Percentiles rank a stretch among this genome's conserved stretches.
Evolutionary conservation across 2,888 invertebrate genomes (phyloP).

Genomic region (Rutpela maculata): DNA sequence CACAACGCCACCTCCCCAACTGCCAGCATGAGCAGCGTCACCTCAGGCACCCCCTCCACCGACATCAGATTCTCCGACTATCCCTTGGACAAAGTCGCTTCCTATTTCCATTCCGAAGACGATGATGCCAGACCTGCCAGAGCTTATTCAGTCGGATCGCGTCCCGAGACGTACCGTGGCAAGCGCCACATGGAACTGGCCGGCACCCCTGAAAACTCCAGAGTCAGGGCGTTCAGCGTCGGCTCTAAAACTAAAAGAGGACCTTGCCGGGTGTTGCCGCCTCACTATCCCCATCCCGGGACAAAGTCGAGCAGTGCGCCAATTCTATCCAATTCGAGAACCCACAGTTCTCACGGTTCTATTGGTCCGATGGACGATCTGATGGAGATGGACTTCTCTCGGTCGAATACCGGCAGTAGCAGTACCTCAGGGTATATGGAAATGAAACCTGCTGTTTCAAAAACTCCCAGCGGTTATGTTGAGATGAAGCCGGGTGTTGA

Average conservation of each 20-base stretch:
- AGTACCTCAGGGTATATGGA: constrained; percentile 76
- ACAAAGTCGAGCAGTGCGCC: constrained; percentile 84
- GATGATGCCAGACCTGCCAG: constrained; percentile 79
- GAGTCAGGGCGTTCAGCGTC: constrained; percentile 86
- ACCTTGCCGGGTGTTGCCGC: constrained; percentile 66
- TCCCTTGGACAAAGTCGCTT: constrained; percentile 87
- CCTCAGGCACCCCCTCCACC: constrained; percentile 88
- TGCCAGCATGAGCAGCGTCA: constrained; percentile 84
- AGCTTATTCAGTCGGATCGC: constrained; percentile 91
- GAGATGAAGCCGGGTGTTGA: constrained; percentile 73
- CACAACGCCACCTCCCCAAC: constrained; percentile 77
- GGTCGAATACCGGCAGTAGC: constrained; percentile 69
- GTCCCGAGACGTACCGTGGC: constrained; percentile 77
- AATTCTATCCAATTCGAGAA: constrained; percentile 76
- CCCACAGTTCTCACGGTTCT: constrained; percentile 73
- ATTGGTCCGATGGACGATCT: constrained; percentile 84
- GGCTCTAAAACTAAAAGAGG: constrained; percentile 80
- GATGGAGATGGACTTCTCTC: constrained; percentile 88
- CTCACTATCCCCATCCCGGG: constrained; percentile 58
- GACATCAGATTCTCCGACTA: constrained; percentile 86
- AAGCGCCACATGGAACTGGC: constrained; percentile 68
- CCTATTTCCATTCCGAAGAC: constrained; percentile 81
- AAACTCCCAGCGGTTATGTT: constrained; percentile 69
- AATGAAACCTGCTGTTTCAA: constrained; percentile 40
- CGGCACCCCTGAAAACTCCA: constrained; percentile 74